Conservation (phyloP, 1,140 invertebrate genomes). For the Eulimnadia texana region DNA sequence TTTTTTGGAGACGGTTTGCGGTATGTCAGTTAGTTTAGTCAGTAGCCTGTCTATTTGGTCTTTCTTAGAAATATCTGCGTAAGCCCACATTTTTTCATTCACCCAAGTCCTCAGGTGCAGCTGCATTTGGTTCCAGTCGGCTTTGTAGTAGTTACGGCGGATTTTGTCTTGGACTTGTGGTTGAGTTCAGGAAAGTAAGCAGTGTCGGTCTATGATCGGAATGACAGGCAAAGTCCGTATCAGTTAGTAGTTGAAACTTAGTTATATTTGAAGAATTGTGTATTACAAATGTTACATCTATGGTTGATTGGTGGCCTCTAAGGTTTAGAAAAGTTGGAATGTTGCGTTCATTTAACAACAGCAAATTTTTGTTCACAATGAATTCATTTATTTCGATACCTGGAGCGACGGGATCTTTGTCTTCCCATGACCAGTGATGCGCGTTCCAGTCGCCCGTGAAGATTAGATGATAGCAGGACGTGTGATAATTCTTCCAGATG, state of each 20-base stretch:
- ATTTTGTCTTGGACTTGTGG: neutral
- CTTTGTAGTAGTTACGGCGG: neutral
- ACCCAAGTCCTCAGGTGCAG: neutral
- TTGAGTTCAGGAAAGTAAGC: neutral
- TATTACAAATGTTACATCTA: neutral
- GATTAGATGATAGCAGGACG: neutral
- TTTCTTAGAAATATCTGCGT: neutral
- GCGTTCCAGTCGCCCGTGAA: neutral
- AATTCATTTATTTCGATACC: neutral
- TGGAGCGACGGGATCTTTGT: neutral
- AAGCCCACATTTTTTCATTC: neutral
- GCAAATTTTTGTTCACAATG: neutral
- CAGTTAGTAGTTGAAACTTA: neutral
- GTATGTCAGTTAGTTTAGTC: neutral
- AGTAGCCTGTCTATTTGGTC: neutral
- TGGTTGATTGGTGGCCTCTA: neutral
- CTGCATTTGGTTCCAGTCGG: neutral
- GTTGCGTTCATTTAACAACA: neutral
- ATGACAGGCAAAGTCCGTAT: neutral
- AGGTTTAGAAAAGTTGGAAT: neutral
- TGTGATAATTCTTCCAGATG: neutral
- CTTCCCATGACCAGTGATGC: neutral
- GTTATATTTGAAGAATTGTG: neutral
- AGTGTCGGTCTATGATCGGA: constrained; percentile 4
- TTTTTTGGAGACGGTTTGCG: neutral